A percentile compares a stretch with the other conserved stretches of the same genome.
Conservation (phyloP, 2,113 vertebrate species). For the Heterochromis multidens region DNA sequence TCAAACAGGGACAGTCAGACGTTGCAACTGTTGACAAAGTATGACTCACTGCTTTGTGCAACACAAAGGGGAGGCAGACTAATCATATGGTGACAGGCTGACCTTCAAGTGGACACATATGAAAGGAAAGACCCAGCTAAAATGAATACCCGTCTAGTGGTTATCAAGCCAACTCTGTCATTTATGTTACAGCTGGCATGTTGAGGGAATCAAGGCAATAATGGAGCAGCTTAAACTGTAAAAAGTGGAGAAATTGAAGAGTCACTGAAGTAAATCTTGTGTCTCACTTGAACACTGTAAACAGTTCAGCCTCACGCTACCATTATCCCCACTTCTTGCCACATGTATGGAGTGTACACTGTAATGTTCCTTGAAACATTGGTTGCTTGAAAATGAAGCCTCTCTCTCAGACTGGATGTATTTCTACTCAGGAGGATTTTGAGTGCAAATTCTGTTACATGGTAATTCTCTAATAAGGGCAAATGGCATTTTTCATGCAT, state of each 20-base stretch:
- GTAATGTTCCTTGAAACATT: not conserved
- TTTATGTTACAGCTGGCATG: not conserved
- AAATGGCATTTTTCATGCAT: too few relatives aligned
- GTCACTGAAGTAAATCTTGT: not conserved
- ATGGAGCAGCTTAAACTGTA: not conserved
- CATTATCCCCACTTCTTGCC: not conserved
- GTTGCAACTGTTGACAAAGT: slow-evolving; percentile 63
- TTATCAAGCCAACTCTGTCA: not conserved
- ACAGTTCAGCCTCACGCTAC: not conserved
- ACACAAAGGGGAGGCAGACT: slow-evolving; percentile 39
- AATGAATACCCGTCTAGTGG: not conserved
- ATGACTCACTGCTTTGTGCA: slow-evolving; percentile 64
- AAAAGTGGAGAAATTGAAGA: not conserved
- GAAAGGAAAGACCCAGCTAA: slow-evolving; percentile 28
- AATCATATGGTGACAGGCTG: slow-evolving; percentile 25
- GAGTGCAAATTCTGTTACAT: not conserved
- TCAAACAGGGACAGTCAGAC: slow-evolving; percentile 49
- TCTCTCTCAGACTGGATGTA: not conserved
- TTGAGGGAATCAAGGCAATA: not conserved
- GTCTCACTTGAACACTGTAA: not conserved
- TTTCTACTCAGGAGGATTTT: not conserved
- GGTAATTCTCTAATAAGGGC: not conserved
- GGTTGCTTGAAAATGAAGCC: not conserved
- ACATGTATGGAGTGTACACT: not conserved
- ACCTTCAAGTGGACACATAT: slow-evolving; percentile 51